Conservation (phyloP, 2,888 invertebrate genomes). For the Meiosimyza decipiens region DNA sequence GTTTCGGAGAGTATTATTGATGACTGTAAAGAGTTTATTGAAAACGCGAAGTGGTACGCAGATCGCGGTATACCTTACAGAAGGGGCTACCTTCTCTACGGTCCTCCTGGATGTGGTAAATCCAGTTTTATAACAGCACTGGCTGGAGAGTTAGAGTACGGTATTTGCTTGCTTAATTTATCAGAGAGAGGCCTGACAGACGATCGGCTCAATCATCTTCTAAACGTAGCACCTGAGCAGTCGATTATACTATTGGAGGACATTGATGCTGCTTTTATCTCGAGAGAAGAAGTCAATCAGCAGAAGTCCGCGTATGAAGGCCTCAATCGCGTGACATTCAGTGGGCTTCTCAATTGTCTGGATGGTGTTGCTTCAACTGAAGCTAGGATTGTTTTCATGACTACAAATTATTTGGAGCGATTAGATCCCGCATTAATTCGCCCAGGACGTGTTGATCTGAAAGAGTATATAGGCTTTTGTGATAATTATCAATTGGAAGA, state of each 20-base stretch:
- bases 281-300: slow-evolving; percentile 78
- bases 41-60: slow-evolving; percentile 92
- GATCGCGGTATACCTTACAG: slow-evolving; percentile 73
- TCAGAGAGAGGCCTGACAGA: slow-evolving; percentile 96
- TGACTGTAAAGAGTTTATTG: slow-evolving; percentile 92
- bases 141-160: slow-evolving; percentile 94
- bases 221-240: slow-evolving; percentile 91
- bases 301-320: slow-evolving; percentile 91
- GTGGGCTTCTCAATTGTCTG: slow-evolving; percentile 95
- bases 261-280: slow-evolving; percentile 93
- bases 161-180: slow-evolving; percentile 95
- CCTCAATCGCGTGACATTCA: slow-evolving; percentile 93
- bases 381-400: slow-evolving; percentile 98
- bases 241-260: slow-evolving; percentile 96
- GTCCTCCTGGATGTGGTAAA: slow-evolving; percentile 98
- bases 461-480: slow-evolving; percentile 89
- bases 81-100: slow-evolving; percentile 90
- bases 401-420: slow-evolving; percentile 96
- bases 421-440: slow-evolving; percentile 95
- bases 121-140: slow-evolving; percentile 95
- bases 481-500: slow-evolving; percentile 80
- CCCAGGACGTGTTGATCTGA: slow-evolving; percentile 94
- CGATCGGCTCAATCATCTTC: slow-evolving; percentile 92
- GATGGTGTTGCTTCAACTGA: slow-evolving; percentile 99
- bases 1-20: slow-evolving; percentile 80